Evolutionary conservation across 2,797 vertebrate genomes (phyloP).

Genomic region (Acrossocheilus wenchowensis): DNA sequence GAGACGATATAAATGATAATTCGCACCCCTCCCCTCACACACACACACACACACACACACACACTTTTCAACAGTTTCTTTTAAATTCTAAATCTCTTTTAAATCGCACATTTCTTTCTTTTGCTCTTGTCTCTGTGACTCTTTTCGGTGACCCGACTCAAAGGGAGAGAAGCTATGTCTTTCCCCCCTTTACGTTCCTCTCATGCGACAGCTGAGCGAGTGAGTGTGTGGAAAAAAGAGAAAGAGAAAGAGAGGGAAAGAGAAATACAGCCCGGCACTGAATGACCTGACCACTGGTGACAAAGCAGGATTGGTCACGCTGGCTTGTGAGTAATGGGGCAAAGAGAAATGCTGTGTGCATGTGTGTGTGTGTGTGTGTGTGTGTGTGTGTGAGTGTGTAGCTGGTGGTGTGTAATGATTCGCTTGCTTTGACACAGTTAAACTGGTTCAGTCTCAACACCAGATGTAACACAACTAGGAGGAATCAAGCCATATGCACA

Average conservation of each 20-base stretch:
- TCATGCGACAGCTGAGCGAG: conserved; percentile 89
- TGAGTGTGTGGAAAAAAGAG: conserved; percentile 66
- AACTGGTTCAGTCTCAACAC: conserved; percentile 87
- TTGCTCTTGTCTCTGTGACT: conserved; percentile 74
- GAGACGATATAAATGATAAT: conserved; percentile 70
- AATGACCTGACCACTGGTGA: conserved; percentile 92
- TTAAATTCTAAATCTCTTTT: conserved; percentile 74
- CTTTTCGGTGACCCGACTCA: conserved; percentile 67
- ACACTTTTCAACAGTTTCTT: conserved; percentile 57
- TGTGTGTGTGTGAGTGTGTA: conserved; percentile 15
- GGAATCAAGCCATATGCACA: conserved; percentile 91
- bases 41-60: conserved; percentile 12
- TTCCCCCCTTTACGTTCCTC: conserved; percentile 80
- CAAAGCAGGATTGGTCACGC: conserved; percentile 99
- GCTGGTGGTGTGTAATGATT: conserved; percentile 41
- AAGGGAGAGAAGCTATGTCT: conserved; percentile 68
- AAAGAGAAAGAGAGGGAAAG: conserved; percentile 52
- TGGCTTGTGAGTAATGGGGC: conserved; percentile 98
- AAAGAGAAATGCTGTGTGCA: conserved; percentile 80
- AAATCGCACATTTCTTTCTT: conserved; percentile 74
- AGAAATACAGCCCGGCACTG: conserved; percentile 81
- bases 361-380: conserved; percentile 41
- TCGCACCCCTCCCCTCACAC: conserved; percentile 56
- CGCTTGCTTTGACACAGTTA: conserved; percentile 71
- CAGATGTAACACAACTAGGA: conserved; percentile 88